phyloP scores from a whole-genome alignment of 2,888 invertebrate species.

The Hoplodrina blanda region DNA sequence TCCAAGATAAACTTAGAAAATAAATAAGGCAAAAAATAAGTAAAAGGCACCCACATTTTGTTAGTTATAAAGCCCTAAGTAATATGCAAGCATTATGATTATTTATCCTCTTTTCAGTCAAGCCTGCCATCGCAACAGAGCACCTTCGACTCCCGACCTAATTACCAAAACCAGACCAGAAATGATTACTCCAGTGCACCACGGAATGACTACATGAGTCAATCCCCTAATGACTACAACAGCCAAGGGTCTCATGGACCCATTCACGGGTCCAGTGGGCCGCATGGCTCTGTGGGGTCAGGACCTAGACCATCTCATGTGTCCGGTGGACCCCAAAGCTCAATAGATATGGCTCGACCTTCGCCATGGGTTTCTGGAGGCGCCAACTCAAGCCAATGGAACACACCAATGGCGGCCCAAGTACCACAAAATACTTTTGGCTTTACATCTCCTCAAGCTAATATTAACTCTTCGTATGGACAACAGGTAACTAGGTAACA shows the following conservation, averaged over 20 bases:
- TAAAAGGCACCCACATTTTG: background rate
- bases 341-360: conserved; percentile 44
- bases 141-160: conserved; percentile 65
- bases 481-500: conserved; percentile 63
- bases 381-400: conserved; percentile 47
- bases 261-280: conserved; percentile 20
- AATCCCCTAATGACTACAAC: conserved; percentile 46
- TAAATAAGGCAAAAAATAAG: too few species aligned
- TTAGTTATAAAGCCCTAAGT: background rate
- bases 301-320: conserved; percentile 26
- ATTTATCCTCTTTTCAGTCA: conserved; percentile 52
- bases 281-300: conserved; percentile 15
- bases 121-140: conserved; percentile 51
- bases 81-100: background rate
- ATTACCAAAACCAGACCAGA: conserved; percentile 64
- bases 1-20: too few species aligned
- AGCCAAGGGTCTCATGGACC: conserved; percentile 37
- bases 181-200: conserved; percentile 68
- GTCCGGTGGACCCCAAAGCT: conserved; percentile 17
- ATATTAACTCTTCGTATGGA: conserved; percentile 52
- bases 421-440: conserved; percentile 60
- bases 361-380: conserved; percentile 63
- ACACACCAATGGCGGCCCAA: conserved; percentile 40
- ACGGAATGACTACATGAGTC: conserved; percentile 57
- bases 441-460: conserved; percentile 45